These are phyloP conservation scores for Cataglyphis cursor DNA, from an alignment of 2,888 invertebrate species.

Conservation along the genomic window DNA sequence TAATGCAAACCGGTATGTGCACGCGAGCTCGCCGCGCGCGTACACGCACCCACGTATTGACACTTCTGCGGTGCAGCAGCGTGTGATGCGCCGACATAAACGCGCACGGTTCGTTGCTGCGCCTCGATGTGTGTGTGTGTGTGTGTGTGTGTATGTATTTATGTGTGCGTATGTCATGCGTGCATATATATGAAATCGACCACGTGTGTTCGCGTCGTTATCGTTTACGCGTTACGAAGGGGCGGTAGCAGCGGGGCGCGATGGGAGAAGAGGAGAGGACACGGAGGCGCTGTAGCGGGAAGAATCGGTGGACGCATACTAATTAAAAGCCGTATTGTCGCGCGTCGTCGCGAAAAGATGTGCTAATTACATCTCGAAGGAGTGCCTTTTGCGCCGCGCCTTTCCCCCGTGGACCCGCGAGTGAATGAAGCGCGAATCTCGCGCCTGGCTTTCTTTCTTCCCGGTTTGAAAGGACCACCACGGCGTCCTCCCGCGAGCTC, in stretches of 20 bases:
- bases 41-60: conserved; percentile 59
- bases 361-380: conserved; percentile 86
- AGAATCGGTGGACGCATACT: conserved; percentile 78
- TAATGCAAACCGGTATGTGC: conserved; percentile 39
- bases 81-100: conserved; percentile 59
- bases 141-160: conserved; percentile 1
- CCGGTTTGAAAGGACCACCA: conserved; percentile 70
- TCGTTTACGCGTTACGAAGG: conserved; percentile 26
- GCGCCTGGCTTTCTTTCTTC: conserved; percentile 72
- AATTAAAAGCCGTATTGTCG: conserved; percentile 83
- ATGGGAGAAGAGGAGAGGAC: background rate
- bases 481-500: conserved; percentile 35
- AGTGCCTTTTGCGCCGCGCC: conserved; percentile 69
- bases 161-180: background rate
- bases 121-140: conserved; percentile 24
- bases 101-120: conserved; percentile 53
- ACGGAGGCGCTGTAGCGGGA: conserved; percentile 41
- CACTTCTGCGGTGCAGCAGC: conserved; percentile 61
- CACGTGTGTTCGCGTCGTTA: conserved; percentile 34
- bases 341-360: conserved; percentile 80
- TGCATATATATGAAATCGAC: conserved; percentile 49
- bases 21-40: conserved; percentile 31
- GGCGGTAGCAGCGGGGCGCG: conserved; percentile 11
- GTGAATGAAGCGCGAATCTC: conserved; percentile 78
- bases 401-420: conserved; percentile 54